Evolutionary conservation across 2,113 vertebrate species (phyloP).

Genomic region (Heloderma charlesbogerti): DNA sequence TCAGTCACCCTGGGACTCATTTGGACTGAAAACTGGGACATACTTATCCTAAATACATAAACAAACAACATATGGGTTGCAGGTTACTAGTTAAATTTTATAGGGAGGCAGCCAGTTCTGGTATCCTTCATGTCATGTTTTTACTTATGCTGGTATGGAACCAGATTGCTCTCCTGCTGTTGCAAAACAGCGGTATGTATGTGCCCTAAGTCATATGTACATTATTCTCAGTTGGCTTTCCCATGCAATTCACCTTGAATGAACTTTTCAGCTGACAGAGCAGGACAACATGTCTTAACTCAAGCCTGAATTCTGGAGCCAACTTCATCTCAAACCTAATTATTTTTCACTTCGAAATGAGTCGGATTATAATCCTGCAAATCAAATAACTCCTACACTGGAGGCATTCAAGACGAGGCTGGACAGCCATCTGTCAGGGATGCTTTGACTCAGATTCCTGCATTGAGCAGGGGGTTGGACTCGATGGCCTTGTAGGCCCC

Average conservation of each 20-base stretch:
- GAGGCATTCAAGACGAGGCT: no score
- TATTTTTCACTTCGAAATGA: background rate
- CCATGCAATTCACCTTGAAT: no score
- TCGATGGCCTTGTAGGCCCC: no score
- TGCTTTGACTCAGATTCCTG: no score
- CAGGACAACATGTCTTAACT: background rate
- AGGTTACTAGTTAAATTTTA: background rate
- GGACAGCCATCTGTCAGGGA: no score
- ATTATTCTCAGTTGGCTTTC: background rate
- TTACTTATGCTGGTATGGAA: background rate
- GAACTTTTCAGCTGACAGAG: background rate
- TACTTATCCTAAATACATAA: background rate
- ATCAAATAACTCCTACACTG: no score
- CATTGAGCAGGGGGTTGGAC: no score
- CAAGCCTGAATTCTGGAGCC: background rate
- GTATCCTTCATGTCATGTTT: background rate
- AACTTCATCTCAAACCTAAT: background rate
- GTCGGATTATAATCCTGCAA: background rate
- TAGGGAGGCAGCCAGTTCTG: background rate
- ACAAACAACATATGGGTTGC: background rate
- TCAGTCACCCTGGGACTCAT: no score
- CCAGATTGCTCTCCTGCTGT: background rate
- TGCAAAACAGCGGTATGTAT: background rate
- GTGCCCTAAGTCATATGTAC: no score
- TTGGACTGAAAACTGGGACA: no score